phyloP scores from a whole-genome alignment of 2,888 invertebrate genomes.

The Caenorhabditis sp. region DNA sequence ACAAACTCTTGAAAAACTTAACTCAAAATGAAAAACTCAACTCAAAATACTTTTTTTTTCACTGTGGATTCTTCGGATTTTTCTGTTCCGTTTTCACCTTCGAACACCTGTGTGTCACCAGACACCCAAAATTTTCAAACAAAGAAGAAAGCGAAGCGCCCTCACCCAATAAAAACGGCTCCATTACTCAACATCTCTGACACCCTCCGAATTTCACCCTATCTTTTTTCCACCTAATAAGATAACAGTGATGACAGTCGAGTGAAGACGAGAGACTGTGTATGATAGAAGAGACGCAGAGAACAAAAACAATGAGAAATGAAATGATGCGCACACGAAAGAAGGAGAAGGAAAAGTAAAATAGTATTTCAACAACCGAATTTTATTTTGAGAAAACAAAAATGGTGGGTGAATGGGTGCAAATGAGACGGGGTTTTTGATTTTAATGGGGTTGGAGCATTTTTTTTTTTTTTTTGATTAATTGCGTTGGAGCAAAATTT shows the following conservation, averaged over 20 bases:
- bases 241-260: not conserved
- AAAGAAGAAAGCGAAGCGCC: conserved; percentile 1
- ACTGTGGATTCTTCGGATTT: too few species aligned
- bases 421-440: too few species aligned
- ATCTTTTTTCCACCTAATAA: conserved; percentile 16
- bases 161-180: not conserved
- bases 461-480: too few species aligned
- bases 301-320: conserved; percentile 1
- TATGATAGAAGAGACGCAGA: conserved; percentile 1
- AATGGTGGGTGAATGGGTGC: too few species aligned
- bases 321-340: conserved; percentile 3
- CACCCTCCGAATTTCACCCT: conserved; percentile 2
- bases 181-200: conserved; percentile 11
- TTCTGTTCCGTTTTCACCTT: not conserved
- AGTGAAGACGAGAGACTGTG: too few species aligned
- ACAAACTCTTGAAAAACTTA: too few species aligned
- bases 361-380: not conserved
- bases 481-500: too few species aligned
- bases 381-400: too few species aligned
- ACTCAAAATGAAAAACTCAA: too few species aligned
- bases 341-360: not conserved
- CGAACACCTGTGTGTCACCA: not conserved
- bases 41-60: too few species aligned
- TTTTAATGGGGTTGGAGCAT: too few species aligned
- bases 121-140: not conserved